Evolutionary conservation across 2,888 invertebrate species (phyloP).

Genomic region (Melinaea marsaeus): DNA sequence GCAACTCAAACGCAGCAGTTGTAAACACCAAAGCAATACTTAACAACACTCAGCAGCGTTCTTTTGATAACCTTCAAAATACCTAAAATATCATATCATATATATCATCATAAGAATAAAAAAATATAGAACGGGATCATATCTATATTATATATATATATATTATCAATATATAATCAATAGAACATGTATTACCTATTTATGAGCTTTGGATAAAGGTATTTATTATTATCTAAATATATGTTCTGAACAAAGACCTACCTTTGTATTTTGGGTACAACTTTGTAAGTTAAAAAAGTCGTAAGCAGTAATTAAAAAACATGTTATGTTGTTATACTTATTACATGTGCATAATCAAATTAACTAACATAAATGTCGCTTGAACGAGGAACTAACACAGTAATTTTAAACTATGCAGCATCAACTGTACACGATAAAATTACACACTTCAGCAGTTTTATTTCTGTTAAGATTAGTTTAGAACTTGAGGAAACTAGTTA

Average conservation of each 20-base stretch:
- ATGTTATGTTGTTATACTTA: too few species aligned
- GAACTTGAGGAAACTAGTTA: neutral
- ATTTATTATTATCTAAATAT: conserved; percentile 54
- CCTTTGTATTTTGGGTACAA: too few species aligned
- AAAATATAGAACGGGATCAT: conserved; percentile 2
- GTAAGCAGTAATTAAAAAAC: too few species aligned
- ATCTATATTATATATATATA: conserved; percentile 11
- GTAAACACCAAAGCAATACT: conserved; percentile 42
- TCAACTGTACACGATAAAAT: too few species aligned
- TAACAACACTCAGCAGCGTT: conserved; percentile 24
- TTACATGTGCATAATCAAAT: too few species aligned
- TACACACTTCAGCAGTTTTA: too few species aligned
- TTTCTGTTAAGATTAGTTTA: neutral
- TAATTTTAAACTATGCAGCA: too few species aligned
- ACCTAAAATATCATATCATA: conserved; percentile 16
- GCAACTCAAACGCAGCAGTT: conserved; percentile 37
- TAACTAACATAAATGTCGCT: too few species aligned
- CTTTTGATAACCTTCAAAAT: conserved; percentile 23
- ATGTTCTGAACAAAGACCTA: conserved; percentile 53
- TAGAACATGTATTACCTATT: conserved; percentile 6
- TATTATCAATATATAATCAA: too few species aligned
- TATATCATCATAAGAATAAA: conserved; percentile 5
- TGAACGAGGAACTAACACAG: too few species aligned
- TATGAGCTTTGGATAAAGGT: conserved; percentile 28
- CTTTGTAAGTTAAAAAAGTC: too few species aligned